Base-by-base conservation (phyloP, 2,113 vertebrate species). In the Menura novaehollandiae region DNA sequence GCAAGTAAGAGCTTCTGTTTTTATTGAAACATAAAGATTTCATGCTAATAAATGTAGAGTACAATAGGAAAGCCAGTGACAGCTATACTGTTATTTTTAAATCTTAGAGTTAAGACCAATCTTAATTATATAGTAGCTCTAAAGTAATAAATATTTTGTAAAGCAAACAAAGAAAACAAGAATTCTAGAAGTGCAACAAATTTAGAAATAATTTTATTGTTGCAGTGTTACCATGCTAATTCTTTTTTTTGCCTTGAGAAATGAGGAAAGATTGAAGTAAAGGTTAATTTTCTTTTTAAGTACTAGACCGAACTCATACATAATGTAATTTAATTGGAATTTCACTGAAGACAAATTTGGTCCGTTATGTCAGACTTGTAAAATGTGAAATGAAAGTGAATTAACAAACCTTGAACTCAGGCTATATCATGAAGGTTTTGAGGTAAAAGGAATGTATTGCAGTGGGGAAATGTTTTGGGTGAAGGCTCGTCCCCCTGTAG, bases 211-310 rank as follows among this genome's bases (percentile, higher is more conserved):
- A 53, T 79, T 63, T 81, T 81, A 67, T 73, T 88, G 43, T 76
- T 95, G 28, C 28, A 37, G 8, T 77, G 26, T 78, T 58, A 67
- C 30, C 7, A 24, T 49, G 23, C 43, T 84, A 51, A 82, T 60
- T 85, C 56, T 55, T 69, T 71, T 75, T 58, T 43, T 43, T 90
- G 47, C 43, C 53, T 91, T 84, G 37, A 88, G 66, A 85, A 94
- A 89, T 58, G 67, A 89, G 35, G 43, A 49, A 89, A 46, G 43
- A 64, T 66, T 93, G 80, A 89, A 91, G 66, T 71, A 81, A 91
- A 96, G 55, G 74, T 95, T 95, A 91, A 90, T 94, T 94, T 96
- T 92, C 82, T 96, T 91, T 95, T 94, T 73, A 93, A 93, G 46
- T 85, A 85, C 53, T 88, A 86, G 47, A 66, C 81, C 0, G 35